phyloP scores from a whole-genome alignment of 2,888 invertebrate species.

The Trichogramma dendrolimi region DNA sequence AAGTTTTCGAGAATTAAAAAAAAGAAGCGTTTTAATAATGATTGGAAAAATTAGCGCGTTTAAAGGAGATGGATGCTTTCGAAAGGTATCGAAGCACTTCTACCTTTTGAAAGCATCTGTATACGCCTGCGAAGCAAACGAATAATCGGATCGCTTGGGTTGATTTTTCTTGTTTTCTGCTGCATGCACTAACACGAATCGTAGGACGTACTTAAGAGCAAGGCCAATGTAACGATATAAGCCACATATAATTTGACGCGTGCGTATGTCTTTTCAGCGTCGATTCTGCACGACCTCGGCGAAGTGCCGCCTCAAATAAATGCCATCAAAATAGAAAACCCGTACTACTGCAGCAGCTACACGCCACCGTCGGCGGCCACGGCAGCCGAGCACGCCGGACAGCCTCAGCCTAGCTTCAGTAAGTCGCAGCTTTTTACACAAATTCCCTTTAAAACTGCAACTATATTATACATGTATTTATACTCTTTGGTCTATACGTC shows the following conservation, averaged over 20 bases:
- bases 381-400: slow-evolving; percentile 52
- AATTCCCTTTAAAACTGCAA: not conserved
- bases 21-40: not conserved
- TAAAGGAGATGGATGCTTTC: slow-evolving; percentile 45
- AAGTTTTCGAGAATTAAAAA: slow-evolving; percentile 4
- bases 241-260: slow-evolving; percentile 13
- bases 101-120: slow-evolving; percentile 51
- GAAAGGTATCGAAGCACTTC: slow-evolving; percentile 47
- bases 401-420: slow-evolving; percentile 52
- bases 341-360: slow-evolving; percentile 79
- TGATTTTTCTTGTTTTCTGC: too few species aligned
- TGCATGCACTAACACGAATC: too few species aligned
- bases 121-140: not conserved
- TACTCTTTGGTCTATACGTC: slow-evolving; percentile 7
- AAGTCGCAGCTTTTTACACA: slow-evolving; percentile 37
- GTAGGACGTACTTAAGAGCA: too few species aligned
- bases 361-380: slow-evolving; percentile 64
- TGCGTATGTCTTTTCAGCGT: slow-evolving; percentile 64
- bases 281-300: slow-evolving; percentile 87
- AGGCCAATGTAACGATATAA: too few species aligned
- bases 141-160: too few species aligned
- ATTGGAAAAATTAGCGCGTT: not conserved
- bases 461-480: slow-evolving; percentile 6
- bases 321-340: slow-evolving; percentile 77
- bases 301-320: slow-evolving; percentile 70